Base-by-base conservation (phyloP, 1,140 invertebrate genomes). In the Euura lappo region DNA sequence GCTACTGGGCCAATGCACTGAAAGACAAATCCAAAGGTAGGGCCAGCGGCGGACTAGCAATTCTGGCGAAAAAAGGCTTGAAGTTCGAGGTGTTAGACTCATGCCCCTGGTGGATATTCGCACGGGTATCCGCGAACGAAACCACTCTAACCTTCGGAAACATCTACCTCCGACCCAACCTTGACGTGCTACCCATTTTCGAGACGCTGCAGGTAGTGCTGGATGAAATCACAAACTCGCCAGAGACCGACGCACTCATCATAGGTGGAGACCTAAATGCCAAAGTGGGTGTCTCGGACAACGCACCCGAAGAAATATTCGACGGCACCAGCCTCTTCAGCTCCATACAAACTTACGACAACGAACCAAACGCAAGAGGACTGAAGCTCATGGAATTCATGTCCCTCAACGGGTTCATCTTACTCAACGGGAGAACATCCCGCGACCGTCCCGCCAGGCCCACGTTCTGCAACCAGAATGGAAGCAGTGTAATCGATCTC, bases 81-180 rank as follows among this genome's bases (percentile, higher is more conserved):
- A 45, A 69, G 60, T 4, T n/a, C 68, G 42, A n/a, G 10, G 60
- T 69, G 28, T 47, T 69, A n/a, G 68, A 69, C 68, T 47, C 60
- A 45, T 13, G 42, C 68, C 45, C 46, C 68, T 69, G 68, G 68
- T 69, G 68, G 68, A 69, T 69, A 44, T 69, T 69, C 68, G 68
- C 60, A 28, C 46, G 68, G 60, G 42, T 69, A n/a, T n/a, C n/a
- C n/a, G n/a, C n/a, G n/a, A n/a, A n/a, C n/a, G n/a, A n/a, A n/a
- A n/a, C n/a, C n/a, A n/a, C n/a, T n/a, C n/a, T n/a, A n/a, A n/a
- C n/a, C n/a, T n/a, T n/a, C n/a, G n/a, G n/a, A n/a, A n/a, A n/a
- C n/a, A n/a, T n/a, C n/a, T n/a, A n/a, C n/a, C n/a, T n/a, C n/a
- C n/a, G n/a, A n/a, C n/a, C n/a, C n/a, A n/a, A n/a, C n/a, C n/a